These are phyloP conservation scores for Chionodraco myersi DNA, from an alignment of 2,113 vertebrate species.

Conservation along the genomic window DNA sequence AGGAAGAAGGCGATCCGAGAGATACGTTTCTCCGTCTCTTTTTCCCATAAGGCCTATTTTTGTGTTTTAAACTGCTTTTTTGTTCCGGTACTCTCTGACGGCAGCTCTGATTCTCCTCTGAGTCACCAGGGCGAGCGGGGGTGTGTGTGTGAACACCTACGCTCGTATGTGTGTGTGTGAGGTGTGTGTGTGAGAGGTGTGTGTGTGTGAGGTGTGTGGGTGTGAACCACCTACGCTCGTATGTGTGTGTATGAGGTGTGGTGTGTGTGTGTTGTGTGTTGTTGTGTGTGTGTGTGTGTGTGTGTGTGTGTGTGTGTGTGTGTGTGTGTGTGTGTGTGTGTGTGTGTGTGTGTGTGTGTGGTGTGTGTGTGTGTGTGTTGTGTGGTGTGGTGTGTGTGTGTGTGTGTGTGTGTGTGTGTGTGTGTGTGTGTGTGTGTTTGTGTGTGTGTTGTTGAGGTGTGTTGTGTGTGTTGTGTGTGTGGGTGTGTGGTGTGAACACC, in stretches of 20 bases:
- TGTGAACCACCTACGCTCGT: no score
- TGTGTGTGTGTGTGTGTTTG: no score
- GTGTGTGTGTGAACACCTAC: constrained; percentile 47
- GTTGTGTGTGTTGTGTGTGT: no score
- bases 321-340: no score
- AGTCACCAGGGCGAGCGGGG: constrained; percentile 11
- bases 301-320: no score
- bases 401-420: no score
- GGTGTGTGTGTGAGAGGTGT: constrained; percentile 27
- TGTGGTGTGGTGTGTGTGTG: no score
- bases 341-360: no score
- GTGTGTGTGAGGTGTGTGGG: neutral
- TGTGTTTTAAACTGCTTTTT: constrained; percentile 27
- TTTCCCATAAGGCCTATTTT: constrained; percentile 17
- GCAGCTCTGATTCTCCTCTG: constrained; percentile 32
- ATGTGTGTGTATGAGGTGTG: no score
- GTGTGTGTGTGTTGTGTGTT: no score
- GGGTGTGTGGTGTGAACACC: constrained; percentile 31
- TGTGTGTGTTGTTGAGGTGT: no score
- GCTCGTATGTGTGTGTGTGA: constrained; percentile 30
- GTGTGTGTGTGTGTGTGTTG: neutral
- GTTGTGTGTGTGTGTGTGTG: no score
- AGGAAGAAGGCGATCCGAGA: neutral
- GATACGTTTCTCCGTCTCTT: neutral
- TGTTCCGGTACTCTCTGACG: constrained; percentile 10